These are phyloP conservation scores for Macropus fuliginosus DNA, from an alignment of 2,797 vertebrate genomes.

Conservation along the genomic window DNA sequence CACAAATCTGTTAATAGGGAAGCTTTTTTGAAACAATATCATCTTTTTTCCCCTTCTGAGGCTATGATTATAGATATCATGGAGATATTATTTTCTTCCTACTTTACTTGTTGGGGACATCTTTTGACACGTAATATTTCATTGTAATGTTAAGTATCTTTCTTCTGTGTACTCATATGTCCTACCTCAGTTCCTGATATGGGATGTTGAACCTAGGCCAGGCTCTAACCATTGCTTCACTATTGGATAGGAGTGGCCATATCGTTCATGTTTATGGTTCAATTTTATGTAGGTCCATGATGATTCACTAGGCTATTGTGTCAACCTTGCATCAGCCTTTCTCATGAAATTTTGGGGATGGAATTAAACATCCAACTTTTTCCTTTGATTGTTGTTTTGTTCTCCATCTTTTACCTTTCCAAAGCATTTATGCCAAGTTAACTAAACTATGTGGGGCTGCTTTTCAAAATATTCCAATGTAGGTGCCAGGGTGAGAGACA, in stretches of 20 bases:
- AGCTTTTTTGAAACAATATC: background rate
- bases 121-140: background rate
- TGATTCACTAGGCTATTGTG: background rate
- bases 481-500: background rate
- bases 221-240: background rate
- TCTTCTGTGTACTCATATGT: background rate
- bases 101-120: background rate
- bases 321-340: background rate
- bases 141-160: background rate
- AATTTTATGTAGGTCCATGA: background rate
- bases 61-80: background rate
- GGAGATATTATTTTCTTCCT: background rate
- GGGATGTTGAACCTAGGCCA: background rate
- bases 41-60: background rate
- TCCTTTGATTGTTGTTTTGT: background rate
- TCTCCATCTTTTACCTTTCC: background rate
- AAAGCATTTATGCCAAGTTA: background rate
- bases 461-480: background rate
- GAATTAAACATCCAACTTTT: background rate
- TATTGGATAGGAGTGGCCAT: background rate
- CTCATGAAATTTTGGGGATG: background rate
- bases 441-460: background rate
- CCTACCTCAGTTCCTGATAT: background rate
- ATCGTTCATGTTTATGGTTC: background rate
- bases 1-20: background rate